Percentiles rank a stretch among this genome's conserved stretches.
Evolutionary conservation across 92 coral and sea anemone species (phyloP).

Genomic region (Palythoa caribaeorum): DNA sequence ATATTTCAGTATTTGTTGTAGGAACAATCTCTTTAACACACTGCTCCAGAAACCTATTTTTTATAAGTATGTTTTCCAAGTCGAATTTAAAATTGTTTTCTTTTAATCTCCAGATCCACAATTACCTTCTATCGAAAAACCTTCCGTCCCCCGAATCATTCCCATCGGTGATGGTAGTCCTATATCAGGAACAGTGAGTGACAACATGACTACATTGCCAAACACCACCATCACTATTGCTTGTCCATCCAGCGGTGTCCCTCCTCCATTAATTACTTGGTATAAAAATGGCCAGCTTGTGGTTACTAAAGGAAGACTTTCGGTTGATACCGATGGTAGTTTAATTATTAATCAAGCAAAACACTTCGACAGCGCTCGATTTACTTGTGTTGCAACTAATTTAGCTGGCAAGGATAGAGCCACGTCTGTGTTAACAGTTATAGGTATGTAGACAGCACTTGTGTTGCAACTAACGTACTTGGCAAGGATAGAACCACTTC

Average conservation of each 20-base stretch:
- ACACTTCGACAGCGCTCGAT: constrained; percentile 21
- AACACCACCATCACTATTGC: constrained; percentile 27
- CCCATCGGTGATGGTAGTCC: constrained; percentile 27
- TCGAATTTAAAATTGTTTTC: background rate
- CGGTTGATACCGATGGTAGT: constrained; percentile 28
- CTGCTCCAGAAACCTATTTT: background rate
- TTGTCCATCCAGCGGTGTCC: constrained; percentile 51
- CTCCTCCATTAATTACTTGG: constrained; percentile 56
- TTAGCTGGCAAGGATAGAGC: constrained; percentile 26
- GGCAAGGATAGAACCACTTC: background rate
- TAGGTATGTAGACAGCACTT: constrained; percentile 15
- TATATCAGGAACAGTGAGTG: constrained; percentile 14
- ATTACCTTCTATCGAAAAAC: background rate
- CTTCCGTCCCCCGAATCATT: constrained; percentile 10
- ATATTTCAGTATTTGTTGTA: too few species aligned
- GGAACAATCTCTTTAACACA: background rate
- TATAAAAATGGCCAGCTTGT: constrained; percentile 21
- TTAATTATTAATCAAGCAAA: constrained; percentile 16
- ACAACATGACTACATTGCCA: constrained; percentile 12
- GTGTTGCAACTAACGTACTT: constrained; percentile 7
- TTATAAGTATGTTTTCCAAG: background rate
- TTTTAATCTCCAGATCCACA: constrained; percentile 9
- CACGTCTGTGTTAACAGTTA: constrained; percentile 17
- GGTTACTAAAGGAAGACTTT: constrained; percentile 1
- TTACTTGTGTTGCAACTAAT: constrained; percentile 18